Conservation (phyloP, 2,888 invertebrate species). For the Lasioglossum marginatum region DNA sequence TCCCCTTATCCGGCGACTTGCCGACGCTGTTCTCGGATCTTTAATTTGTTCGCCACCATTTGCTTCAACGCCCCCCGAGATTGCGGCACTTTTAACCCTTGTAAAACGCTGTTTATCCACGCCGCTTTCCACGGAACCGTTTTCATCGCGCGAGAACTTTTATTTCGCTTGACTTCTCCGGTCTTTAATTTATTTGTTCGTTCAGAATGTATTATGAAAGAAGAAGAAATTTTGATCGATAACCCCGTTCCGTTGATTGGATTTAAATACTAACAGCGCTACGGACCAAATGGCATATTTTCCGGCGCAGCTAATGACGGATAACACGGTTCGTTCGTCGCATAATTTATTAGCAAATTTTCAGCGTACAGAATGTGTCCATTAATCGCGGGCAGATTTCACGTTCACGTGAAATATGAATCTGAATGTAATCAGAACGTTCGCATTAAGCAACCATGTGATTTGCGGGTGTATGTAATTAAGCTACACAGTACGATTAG, state of each 20-base stretch:
- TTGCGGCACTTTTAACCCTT: slow-evolving; percentile 6
- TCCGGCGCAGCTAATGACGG: background rate
- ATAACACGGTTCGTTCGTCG: background rate
- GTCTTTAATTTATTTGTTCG: background rate
- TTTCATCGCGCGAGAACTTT: background rate
- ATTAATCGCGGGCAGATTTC: background rate
- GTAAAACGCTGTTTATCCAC: background rate
- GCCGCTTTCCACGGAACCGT: background rate
- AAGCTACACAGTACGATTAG: slow-evolving; percentile 5
- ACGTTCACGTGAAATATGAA: slow-evolving; percentile 10
- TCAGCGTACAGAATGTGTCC: background rate
- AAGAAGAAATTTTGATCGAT: background rate
- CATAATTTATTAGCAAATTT: slow-evolving; percentile 9
- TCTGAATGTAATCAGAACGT: slow-evolving; percentile 21
- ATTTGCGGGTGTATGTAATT: slow-evolving; percentile 14
- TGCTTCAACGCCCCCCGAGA: background rate
- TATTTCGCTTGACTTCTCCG: background rate
- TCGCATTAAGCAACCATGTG: slow-evolving; percentile 15
- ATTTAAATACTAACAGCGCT: background rate
- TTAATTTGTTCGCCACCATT: slow-evolving; percentile 14
- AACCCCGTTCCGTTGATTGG: background rate
- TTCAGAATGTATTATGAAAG: background rate
- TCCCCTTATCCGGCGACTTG: slow-evolving; percentile 10
- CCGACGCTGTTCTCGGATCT: background rate
- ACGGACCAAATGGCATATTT: background rate